Evolutionary conservation across 2,113 vertebrate species (phyloP), one percentile per base, ranked within the genome.

Genomic region (Cryptotis parvus): DNA sequence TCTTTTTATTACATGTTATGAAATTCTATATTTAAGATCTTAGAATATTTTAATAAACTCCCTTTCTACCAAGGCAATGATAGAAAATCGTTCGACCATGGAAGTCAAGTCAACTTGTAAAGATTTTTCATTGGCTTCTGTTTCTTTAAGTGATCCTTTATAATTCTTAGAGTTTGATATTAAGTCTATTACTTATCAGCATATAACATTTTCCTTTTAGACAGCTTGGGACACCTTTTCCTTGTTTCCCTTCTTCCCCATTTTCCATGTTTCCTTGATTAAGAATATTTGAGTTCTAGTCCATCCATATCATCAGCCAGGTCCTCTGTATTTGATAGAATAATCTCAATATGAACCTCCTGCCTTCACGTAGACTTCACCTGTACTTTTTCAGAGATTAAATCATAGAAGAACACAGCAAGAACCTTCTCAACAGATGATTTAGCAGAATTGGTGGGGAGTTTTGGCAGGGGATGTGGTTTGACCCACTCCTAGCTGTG

Each of bases 111-210:
- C 41, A 66, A 3, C 6, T 41, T 72, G 27, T 11, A 39, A 74
- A 3, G 43, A 49, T 89, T 92, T 37, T 8, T 79, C 43, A 74
- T 68, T 69, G 73, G 18, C 4, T n/a, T 29, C 11, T 69, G 26
- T 63, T 90, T 66, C n/a, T 90, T 94, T 29, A 81, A 68, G 5
- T 91, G 66, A 29, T 77, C 35, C 18, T 85, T 84, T 66, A 65
- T 61, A 70, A 77, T 85, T 39, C 55, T 80, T 74, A 15, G 1
- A 12, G 22, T 75, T 90, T 45, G 72, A 79, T 63, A 3, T 78
- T 31, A 83, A 41, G 7, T 55, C 7, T 49, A 63, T 3, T 58
- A 63, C 2, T 63, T 93, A 74, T 37, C 65, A 90, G 37, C 20
- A 63, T 63, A 27, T 9, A 49, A 14, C 31, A 1, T 84, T 79